These are phyloP conservation scores for Thera britannica DNA, from an alignment of 2,888 invertebrate species.

Conservation along the genomic window DNA sequence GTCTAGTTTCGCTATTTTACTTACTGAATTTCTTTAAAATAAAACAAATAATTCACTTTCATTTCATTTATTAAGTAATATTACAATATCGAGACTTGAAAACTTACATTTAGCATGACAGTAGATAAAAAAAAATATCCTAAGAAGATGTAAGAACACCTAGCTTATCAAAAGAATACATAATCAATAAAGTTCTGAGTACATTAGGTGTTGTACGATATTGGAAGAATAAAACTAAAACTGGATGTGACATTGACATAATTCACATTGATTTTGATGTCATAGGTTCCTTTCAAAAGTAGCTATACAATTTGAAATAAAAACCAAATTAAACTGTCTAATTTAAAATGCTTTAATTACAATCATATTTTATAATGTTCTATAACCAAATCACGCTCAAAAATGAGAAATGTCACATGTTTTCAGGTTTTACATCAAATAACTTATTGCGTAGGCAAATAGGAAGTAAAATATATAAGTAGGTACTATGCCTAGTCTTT, in stretches of 20 bases:
- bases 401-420: not conserved
- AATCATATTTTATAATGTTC: too few relatives aligned
- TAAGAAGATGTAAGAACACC: constrained; percentile 57
- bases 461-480: constrained; percentile 13
- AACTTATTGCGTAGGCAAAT: constrained; percentile 1
- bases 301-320: not conserved
- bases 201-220: not conserved
- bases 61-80: constrained; percentile 65
- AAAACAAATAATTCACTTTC: constrained; percentile 45
- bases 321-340: too few relatives aligned
- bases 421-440: constrained; percentile 6
- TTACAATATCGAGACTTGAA: constrained; percentile 63
- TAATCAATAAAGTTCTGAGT: not conserved
- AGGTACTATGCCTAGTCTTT: constrained; percentile 26
- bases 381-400: too few relatives aligned
- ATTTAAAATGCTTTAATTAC: too few relatives aligned
- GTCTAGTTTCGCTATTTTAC: not conserved
- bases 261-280: not conserved
- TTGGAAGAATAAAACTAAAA: not conserved
- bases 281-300: not conserved
- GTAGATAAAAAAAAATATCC: constrained; percentile 52
- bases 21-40: constrained; percentile 15
- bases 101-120: constrained; percentile 48
- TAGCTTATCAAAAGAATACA: constrained; percentile 55
- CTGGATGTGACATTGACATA: not conserved